These are phyloP conservation scores for Stegophylla sp. DNA, from an alignment of 2,888 invertebrate species.

Conservation along the genomic window DNA sequence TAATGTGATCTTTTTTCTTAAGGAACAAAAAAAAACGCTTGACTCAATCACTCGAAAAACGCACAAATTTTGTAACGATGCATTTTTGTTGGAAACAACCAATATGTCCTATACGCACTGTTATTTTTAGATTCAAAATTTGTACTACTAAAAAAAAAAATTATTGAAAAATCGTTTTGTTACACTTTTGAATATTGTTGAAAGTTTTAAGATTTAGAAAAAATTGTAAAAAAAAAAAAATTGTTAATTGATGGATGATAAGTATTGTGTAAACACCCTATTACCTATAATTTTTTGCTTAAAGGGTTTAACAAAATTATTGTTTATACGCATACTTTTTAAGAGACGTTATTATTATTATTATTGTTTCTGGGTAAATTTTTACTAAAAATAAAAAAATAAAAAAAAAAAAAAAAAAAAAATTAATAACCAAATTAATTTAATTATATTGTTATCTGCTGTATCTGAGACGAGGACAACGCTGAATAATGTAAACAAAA, in stretches of 20 bases:
- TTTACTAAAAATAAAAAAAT: constrained; percentile 49
- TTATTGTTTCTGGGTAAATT: constrained; percentile 58
- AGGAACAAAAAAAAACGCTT: constrained; percentile 51
- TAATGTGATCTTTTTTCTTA: constrained; percentile 48
- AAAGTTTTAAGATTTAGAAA: constrained; percentile 58
- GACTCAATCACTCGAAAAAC: constrained; percentile 52
- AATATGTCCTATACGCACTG: constrained; percentile 56
- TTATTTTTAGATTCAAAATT: constrained; percentile 58
- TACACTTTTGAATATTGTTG: constrained; percentile 59
- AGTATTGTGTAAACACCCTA: constrained; percentile 56
- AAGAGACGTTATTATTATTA: constrained; percentile 56
- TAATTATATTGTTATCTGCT: constrained; percentile 58
- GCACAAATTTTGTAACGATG: constrained; percentile 59
- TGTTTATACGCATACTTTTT: constrained; percentile 54
- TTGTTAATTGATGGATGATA: constrained; percentile 59
- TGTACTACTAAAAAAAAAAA: constrained; percentile 47
- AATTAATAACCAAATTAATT: constrained; percentile 52
- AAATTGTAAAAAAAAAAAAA: constrained; percentile 53
- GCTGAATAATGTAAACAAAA: constrained; percentile 59
- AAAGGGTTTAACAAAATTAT: constrained; percentile 56
- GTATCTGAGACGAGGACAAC: constrained; percentile 59
- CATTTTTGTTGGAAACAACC: constrained; percentile 56
- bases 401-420: constrained; percentile 1
- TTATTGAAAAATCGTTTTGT: constrained; percentile 50
- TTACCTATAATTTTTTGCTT: constrained; percentile 57